Evolutionary conservation across 2,113 vertebrate species (phyloP).

Genomic region (Galeopterus variegatus): DNA sequence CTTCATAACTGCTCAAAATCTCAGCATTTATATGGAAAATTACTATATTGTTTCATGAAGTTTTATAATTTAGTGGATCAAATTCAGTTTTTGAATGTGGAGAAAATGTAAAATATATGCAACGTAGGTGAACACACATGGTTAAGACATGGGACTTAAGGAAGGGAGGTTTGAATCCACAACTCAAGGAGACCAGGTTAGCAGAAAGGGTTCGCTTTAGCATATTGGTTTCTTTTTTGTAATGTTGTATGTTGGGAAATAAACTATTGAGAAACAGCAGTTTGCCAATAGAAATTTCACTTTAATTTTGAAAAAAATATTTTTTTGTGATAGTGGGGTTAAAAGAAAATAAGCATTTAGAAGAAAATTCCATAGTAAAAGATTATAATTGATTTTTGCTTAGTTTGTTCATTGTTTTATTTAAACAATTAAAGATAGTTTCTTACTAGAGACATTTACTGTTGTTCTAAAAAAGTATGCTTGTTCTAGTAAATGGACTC

Average conservation of each 20-base stretch:
- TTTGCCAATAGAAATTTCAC: conserved; percentile 47
- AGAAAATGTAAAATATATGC: neutral
- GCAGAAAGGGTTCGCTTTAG: neutral
- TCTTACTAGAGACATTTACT: neutral
- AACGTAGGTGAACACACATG: neutral
- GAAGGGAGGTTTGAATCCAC: neutral
- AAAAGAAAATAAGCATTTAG: conserved; percentile 46
- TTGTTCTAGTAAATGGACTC: neutral
- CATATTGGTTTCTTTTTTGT: conserved; percentile 21
- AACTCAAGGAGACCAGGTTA: neutral
- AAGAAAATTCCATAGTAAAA: conserved; percentile 35
- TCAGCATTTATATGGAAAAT: conserved; percentile 26
- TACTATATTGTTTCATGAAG: neutral
- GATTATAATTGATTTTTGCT: neutral
- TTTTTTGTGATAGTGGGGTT: neutral
- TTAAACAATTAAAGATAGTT: conserved; percentile 26
- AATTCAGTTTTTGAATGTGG: conserved; percentile 32
- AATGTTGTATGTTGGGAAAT: neutral
- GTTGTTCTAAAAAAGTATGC: conserved; percentile 6
- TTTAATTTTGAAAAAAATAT: conserved; percentile 37
- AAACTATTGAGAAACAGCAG: conserved; percentile 5
- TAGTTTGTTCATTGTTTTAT: conserved; percentile 18
- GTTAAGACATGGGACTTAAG: neutral
- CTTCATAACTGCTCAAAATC: neutral
- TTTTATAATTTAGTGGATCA: neutral